Base-by-base conservation (phyloP, 2,888 invertebrate genomes). In the Poecilobothrus nobilitatus region DNA sequence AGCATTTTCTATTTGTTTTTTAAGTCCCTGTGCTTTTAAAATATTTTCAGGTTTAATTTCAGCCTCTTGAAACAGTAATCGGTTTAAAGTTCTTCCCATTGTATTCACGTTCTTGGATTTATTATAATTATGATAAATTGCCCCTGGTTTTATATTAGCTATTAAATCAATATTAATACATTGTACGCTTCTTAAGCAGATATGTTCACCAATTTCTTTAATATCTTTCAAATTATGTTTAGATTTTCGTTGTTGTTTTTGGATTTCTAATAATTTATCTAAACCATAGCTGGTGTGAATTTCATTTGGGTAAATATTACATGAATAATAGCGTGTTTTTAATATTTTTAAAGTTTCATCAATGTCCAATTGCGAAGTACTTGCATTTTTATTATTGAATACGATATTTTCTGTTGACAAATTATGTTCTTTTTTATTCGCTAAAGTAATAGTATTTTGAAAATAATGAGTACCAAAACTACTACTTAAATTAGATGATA, bases 201-300 rank as follows among this genome's bases (percentile, higher is more conserved):
- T 85, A 73, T 83, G 82, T 10, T 80, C 79, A 62, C 79, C 76
- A 22, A 85, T 72, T 64, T 79, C 84, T 68, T 85, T 83, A 0
- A 87, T 88, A 8, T 89, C 88, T 33, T 88, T 85, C 63, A 86
- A 84, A 68, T 86, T 85, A 74, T 89, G 89, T 77, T 89, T 89
- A 70, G 91, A 88, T 5, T 88, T 85, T 72, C 91, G 87, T 83
- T 91, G 91, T 20, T 89, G 79, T 63, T 86, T 84, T 77, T 91
- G 91, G 44, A 91, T 76, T 74, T 86, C 87, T 68, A 88, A 85
- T n/a, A 94, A 79, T 72, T 89, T 89, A 2, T 85, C 85, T 8
- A 91, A 85, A 64, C 87, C 87, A 75, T 92, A 93, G 77, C 92
- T 92, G 3, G 85, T 86, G 71, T 88, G 86, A 66, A 91, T 85